Evolutionary conservation across 2,888 invertebrate genomes (phyloP), one percentile per base, ranked within the genome.

Genomic region (Cosmia pyralina): DNA sequence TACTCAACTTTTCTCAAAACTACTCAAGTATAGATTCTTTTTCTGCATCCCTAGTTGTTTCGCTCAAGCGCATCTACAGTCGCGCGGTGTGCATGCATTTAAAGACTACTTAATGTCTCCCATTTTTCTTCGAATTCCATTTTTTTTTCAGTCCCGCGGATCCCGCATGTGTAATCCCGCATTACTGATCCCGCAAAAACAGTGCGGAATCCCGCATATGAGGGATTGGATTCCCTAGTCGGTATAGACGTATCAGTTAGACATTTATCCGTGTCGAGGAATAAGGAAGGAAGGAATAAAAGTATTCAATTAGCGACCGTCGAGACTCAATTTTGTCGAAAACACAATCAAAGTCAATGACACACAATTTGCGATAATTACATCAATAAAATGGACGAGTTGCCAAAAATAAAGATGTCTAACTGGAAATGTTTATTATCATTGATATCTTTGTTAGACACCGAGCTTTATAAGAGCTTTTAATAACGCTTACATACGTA

Each of bases 341-440:
- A 62, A 38, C 44, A 13, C 55, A 65, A 83, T 58, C 72, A 79
- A 62, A 53, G 15, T 22, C 65, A 82, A 71, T 78, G 15, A 63
- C 63, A 41, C 19, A 13, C 46, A 65, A 79, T 70, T 70, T 57
- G 57, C 28, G 7, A 46, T 79, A 64, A 73, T 80, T 60, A 52
- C 64, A 64, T 41, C 81, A 80, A 74, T 68, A 72, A 77, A 59
- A 63, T 68, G 13, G 11, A 44, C 22, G 53, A 28, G 28, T 64
- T 53, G n/a, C 19, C 52, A 62, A 67, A 82, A 67, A 65, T 41
- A 68, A 58, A 84, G n/a, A 82, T 63, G 71, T 63, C 22, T 41
- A 53, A 55, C 28, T 57, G 55, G 17, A 75, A 69, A 69, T 71
- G 58, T 82, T 77, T 73, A 85, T 72, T 74, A 66, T 66, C 81